Base-by-base conservation (phyloP, 2,888 invertebrate species). In the Diabrotica balteata region DNA sequence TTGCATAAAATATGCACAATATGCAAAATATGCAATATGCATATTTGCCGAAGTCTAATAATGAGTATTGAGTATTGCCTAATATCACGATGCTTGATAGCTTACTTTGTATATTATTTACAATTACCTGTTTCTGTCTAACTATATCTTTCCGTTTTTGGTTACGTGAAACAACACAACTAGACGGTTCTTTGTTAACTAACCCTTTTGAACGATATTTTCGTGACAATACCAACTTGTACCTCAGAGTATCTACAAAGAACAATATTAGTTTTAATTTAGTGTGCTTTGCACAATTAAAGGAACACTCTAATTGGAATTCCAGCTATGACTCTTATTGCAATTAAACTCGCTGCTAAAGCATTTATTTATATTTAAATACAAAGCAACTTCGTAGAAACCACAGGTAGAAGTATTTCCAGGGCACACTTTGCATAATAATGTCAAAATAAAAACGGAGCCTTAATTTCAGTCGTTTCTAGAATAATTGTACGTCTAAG, bases 281-380 rank as follows among this genome's bases (percentile, higher is more conserved):
- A 46, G 52, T 43, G 59, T 43, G 44, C 47, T 9, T 3, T 47
- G 51, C 51, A 32, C 60, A 51, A 50, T 58, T 58, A 45, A 64
- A 59, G 64, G 42, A 67, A 44, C 50, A 51, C 17, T 58, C 58
- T 59, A 67, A 63, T 67, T 63, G 63, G 55, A 67, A 63, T 67
- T 63, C 67, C 54, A 42, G 55, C 54, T 43, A 53, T 50, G 60
- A 53, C 49, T 59, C 53, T 50, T 47, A 59, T 47, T 59, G 59
- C 54, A 59, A 62, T 53, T 63, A 59, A 51, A 67, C 59, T 58
- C 50, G 59, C 61, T 47, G 46, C 42, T 47, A 42, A 8, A 52
- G 22, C 62, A 52, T 52, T 64, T 59, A 52, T 64, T 58, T 52
- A 64, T 64, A 64, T 64, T 58, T 64, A 64, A 64, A 51, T 58